Conservation (phyloP, 2,888 invertebrate genomes). For the Drosophila longiperda region DNA sequence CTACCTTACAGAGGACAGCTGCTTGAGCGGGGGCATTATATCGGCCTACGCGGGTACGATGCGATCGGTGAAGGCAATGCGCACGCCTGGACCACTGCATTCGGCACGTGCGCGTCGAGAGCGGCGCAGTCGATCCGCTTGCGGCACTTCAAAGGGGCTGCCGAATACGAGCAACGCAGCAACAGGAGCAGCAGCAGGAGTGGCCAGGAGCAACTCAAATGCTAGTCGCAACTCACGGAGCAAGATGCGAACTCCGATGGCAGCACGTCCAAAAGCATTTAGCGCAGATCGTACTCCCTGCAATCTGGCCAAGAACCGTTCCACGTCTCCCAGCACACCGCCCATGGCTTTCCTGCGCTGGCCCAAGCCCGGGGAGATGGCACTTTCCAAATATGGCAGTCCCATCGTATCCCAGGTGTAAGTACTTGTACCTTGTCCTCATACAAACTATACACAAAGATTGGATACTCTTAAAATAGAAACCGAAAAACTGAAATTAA, state of each 20-base stretch:
- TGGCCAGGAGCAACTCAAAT: slow-evolving; percentile 2
- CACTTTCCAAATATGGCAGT: slow-evolving; percentile 83
- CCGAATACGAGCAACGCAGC: slow-evolving; percentile 40
- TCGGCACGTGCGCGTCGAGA: slow-evolving; percentile 83
- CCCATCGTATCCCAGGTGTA: slow-evolving; percentile 84
- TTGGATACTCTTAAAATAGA: not conserved
- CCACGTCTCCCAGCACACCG: slow-evolving; percentile 59
- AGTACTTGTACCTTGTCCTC: slow-evolving; percentile 39
- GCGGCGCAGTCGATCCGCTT: slow-evolving; percentile 83
- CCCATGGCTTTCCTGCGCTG: slow-evolving; percentile 84
- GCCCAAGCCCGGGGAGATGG: slow-evolving; percentile 84
- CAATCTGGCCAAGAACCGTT: slow-evolving; percentile 13
- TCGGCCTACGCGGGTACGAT: slow-evolving; percentile 49
- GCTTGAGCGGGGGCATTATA: slow-evolving; percentile 49
- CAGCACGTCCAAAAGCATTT: slow-evolving; percentile 78
- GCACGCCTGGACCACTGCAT: slow-evolving; percentile 82
- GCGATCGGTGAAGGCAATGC: slow-evolving; percentile 58
- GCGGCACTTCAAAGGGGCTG: slow-evolving; percentile 53
- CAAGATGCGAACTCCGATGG: slow-evolving; percentile 82
- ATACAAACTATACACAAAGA: not conserved
- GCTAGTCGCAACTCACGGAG: slow-evolving; percentile 71
- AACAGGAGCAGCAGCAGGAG: slow-evolving; percentile 10
- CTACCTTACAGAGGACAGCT: slow-evolving; percentile 85
- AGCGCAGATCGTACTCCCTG: slow-evolving; percentile 83
- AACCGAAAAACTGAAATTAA: not conserved